These are phyloP conservation scores for Galerucella nymphaeae DNA, from an alignment of 2,888 invertebrate species.

Conservation along the genomic window DNA sequence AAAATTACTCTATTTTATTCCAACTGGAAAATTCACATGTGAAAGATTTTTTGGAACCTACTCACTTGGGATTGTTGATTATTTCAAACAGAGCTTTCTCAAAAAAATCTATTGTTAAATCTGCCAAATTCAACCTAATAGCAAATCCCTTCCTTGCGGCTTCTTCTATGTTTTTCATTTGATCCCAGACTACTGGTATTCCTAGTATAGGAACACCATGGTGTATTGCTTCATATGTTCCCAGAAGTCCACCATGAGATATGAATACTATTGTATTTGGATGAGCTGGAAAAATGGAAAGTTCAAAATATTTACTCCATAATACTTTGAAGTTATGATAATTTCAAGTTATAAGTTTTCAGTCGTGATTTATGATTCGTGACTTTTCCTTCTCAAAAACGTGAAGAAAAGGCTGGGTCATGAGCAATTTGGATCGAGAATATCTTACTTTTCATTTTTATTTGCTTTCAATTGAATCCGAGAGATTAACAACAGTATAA, in stretches of 20 bases:
- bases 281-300: constrained; percentile 56
- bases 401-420: no score
- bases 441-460: no score
- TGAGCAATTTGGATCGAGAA: no score
- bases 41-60: neutral
- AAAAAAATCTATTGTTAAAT: constrained; percentile 58
- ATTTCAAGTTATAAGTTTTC: no score
- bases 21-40: no score
- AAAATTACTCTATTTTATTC: no score
- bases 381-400: no score
- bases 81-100: constrained; percentile 47
- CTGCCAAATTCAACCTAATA: constrained; percentile 57
- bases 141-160: constrained; percentile 64
- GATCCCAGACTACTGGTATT: constrained; percentile 67
- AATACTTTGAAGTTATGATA: no score
- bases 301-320: neutral
- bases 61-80: constrained; percentile 25
- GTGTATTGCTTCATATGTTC: constrained; percentile 65
- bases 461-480: no score
- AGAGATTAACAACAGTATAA: no score
- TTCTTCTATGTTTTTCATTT: constrained; percentile 65
- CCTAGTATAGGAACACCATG: constrained; percentile 66
- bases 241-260: constrained; percentile 66
- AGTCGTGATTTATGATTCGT: no score
- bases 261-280: constrained; percentile 64